Conservation (phyloP, 2,797 vertebrate species). For the Thunnus albacares region DNA sequence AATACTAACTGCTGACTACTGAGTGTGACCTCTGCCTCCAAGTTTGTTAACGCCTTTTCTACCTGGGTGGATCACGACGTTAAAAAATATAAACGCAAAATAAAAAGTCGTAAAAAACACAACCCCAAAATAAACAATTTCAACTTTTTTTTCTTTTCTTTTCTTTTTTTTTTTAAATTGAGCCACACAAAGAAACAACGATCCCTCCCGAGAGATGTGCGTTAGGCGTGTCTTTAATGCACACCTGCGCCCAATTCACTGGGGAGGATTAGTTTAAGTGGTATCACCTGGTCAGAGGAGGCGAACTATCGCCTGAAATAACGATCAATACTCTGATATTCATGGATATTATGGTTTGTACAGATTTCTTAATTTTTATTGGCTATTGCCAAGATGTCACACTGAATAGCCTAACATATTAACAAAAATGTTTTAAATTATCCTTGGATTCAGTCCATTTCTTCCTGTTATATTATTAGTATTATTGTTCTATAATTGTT, state of each 20-base stretch:
- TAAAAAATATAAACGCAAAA: constrained; percentile 4
- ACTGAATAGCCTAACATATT: background rate
- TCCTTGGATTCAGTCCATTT: background rate
- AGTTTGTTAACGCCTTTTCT: constrained; percentile 8
- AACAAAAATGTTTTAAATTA: background rate
- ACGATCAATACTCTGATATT: background rate
- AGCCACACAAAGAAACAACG: accelerated
- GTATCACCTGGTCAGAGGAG: constrained; percentile 57
- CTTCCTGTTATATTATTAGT: background rate
- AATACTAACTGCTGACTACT: background rate
- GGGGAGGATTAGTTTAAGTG: constrained; percentile 34
- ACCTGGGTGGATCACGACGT: background rate
- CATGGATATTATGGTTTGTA: background rate
- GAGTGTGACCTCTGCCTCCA: background rate
- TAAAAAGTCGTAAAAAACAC: constrained; percentile 4
- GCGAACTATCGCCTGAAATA: background rate
- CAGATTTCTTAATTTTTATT: background rate
- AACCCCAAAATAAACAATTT: background rate
- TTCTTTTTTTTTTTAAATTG: too few relatives aligned
- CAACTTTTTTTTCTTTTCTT: background rate
- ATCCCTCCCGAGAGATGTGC: too few relatives aligned
- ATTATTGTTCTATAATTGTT: background rate
- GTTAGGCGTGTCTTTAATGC: accelerated
- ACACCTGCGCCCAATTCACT: constrained; percentile 33
- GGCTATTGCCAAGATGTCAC: background rate